Percentiles rank a stretch among this genome's conserved stretches.
These are phyloP conservation scores for Cyprinella venusta DNA, from an alignment of 2,797 vertebrate species.

Conservation along the genomic window DNA sequence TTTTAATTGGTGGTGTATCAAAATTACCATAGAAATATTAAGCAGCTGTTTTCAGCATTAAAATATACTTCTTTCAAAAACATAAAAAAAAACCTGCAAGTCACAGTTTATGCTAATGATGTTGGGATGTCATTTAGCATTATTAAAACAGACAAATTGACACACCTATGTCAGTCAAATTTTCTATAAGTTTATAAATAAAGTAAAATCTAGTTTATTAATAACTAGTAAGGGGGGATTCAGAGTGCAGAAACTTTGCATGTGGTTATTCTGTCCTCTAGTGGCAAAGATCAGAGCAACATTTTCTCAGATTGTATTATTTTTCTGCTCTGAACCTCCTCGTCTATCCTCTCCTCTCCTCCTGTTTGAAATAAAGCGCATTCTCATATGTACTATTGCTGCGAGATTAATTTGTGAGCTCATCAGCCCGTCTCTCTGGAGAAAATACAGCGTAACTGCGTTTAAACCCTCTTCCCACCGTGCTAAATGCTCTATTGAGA, in stretches of 20 bases:
- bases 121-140: too few relatives aligned
- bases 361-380: background rate
- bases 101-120: background rate
- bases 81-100: too few relatives aligned
- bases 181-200: background rate
- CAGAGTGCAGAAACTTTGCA: conserved; percentile 10
- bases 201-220: background rate
- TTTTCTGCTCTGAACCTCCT: background rate
- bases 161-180: background rate
- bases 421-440: background rate
- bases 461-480: background rate
- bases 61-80: too few relatives aligned
- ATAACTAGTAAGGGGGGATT: background rate
- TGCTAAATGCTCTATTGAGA: conserved; percentile 22
- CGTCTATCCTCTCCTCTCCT: background rate
- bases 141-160: background rate
- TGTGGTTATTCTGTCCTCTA: conserved; percentile 49
- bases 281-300: background rate
- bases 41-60: too few relatives aligned
- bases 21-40: too few relatives aligned
- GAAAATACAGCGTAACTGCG: conserved; percentile 8
- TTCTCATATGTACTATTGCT: background rate
- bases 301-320: conserved; percentile 1
- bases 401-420: background rate
- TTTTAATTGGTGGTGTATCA: too few relatives aligned